Base-by-base conservation (phyloP, 2,113 vertebrate genomes). In the Lepus americanus region DNA sequence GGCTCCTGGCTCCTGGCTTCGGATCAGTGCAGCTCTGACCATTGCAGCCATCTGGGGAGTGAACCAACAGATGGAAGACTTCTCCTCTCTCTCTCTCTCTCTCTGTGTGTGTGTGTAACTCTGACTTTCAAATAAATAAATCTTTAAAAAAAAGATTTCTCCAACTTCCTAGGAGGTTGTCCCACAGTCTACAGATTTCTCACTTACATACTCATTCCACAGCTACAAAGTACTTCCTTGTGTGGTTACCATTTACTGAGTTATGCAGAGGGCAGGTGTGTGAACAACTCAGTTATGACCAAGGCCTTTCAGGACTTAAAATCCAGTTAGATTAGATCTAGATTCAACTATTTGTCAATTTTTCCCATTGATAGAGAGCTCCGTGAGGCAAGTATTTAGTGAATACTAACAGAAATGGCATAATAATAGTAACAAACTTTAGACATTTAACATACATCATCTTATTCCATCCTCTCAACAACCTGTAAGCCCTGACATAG, bases 141-240 rank as follows among this genome's bases (percentile, higher is more conserved):
- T 44, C 6, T 44, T 44, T 7, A 44, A 44, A 44, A 44, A 44
- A 44, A 44, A 44, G 44, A 44, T 44, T 44, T 44, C 44, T 44
- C 44, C 44, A 44, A 44, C 44, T 44, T 73, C 55, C 11, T 89
- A n/a, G 23, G 83, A 61, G 44, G 63, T 88, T 31, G 33, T 77
- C 33, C 73, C 49, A 63, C 7, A 55, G 53, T 91, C 39, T 86
- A 64, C 79, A 64, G 33, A 86, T 76, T 53, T 14, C 87, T 90
- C 64, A 92, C 51, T 80, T 51, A 93, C 73, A 91, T 1, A 82
- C 7, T 94, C 67, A 70, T 82, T 95, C 55, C 81, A 72, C 25
- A 92, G 39, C 79, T 82, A 79, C 63, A 20, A 53, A 79, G n/a
- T 70, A 87, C 44, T 89, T 96, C 79, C 82, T 23, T 69, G 49